These are phyloP conservation scores for Cosmorhoe ocellata DNA, from an alignment of 2,888 invertebrate species.

Conservation along the genomic window DNA sequence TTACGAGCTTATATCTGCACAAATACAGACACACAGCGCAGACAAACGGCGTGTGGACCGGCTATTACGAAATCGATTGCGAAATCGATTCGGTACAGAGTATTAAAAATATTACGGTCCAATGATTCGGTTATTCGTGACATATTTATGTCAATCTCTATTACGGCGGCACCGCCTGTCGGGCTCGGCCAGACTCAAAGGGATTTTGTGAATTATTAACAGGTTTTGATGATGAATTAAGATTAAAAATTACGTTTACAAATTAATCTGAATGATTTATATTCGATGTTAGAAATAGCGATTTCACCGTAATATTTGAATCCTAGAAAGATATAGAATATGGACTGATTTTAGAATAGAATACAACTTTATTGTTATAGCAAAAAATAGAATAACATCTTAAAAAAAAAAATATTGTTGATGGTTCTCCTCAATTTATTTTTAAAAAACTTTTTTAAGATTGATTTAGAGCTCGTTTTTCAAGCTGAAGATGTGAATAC, in stretches of 20 bases:
- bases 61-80: slow-evolving; percentile 35
- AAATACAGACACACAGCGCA: background rate
- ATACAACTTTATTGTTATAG: no score
- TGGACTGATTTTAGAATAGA: no score
- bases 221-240: slow-evolving; percentile 19
- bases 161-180: slow-evolving; percentile 15
- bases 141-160: slow-evolving; percentile 38
- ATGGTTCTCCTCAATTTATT: no score
- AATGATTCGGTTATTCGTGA: slow-evolving; percentile 41
- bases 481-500: no score
- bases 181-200: slow-evolving; percentile 25
- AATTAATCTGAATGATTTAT: background rate
- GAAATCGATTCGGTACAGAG: slow-evolving; percentile 40
- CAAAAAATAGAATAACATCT: no score
- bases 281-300: no score
- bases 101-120: slow-evolving; percentile 43
- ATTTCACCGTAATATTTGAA: no score
- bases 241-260: slow-evolving; percentile 10
- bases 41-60: background rate
- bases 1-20: no score
- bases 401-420: no score
- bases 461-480: no score
- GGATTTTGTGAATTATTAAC: slow-evolving; percentile 27
- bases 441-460: no score
- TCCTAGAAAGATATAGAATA: no score